Evolutionary conservation across 92 coral and sea anemone species (phyloP).

Genomic region (Heliopora coerulea): DNA sequence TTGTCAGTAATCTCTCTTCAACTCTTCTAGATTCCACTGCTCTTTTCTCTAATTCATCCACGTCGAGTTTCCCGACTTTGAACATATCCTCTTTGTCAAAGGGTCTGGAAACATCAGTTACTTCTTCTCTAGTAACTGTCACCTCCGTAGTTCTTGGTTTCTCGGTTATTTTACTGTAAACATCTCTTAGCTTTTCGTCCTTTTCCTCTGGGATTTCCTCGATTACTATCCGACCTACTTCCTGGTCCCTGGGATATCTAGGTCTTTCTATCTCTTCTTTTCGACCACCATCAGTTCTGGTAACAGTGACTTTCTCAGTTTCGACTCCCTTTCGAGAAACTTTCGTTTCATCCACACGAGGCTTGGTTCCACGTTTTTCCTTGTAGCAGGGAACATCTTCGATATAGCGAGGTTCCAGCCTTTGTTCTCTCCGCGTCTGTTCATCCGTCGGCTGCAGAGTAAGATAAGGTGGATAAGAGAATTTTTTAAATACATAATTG

Average conservation of each 20-base stretch:
- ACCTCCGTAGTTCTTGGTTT: background rate
- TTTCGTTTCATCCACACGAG: background rate
- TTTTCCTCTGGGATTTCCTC: conserved; percentile 30
- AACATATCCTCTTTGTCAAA: background rate
- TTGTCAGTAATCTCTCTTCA: background rate
- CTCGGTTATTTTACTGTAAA: background rate
- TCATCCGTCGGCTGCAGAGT: conserved; percentile 7
- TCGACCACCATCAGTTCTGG: background rate
- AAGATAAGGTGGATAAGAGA: background rate
- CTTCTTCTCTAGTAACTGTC: background rate
- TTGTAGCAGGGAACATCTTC: conserved; percentile 1
- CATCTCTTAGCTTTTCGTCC: background rate
- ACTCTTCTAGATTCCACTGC: conserved; percentile 2
- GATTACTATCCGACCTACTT: conserved; percentile 27
- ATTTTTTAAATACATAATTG: background rate
- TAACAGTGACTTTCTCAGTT: background rate
- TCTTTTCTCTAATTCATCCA: background rate
- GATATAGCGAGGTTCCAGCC: background rate
- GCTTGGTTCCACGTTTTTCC: conserved; percentile 3
- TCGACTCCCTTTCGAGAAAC: background rate
- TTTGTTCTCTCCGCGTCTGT: background rate
- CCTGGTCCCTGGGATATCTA: conserved; percentile 10
- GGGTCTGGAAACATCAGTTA: background rate
- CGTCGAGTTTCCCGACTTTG: background rate
- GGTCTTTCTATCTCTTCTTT: conserved; percentile 1